phyloP scores from a whole-genome alignment of 1,140 invertebrate species.

The Euschistus heros region DNA sequence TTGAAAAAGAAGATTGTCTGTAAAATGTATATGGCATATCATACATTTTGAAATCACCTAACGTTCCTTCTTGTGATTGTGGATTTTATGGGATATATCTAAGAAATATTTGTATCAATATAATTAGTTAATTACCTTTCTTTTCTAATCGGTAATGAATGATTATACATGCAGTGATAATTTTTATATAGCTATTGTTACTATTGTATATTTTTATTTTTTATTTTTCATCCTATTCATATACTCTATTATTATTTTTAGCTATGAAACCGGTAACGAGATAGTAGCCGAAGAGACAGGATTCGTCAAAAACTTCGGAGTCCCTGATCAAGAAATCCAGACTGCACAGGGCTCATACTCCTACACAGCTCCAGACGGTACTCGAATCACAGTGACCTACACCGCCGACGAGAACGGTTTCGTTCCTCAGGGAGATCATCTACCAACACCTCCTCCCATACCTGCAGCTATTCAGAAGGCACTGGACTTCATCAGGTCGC shows the following conservation, averaged over 20 bases:
- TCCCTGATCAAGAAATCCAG: conserved; percentile 45
- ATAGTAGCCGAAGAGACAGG: conserved; percentile 55
- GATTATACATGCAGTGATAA: too few relatives aligned
- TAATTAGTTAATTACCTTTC: too few relatives aligned
- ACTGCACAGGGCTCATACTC: conserved; percentile 47
- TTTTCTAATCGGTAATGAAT: too few relatives aligned
- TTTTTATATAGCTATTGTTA: too few relatives aligned
- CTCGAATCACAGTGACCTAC: conserved; percentile 55
- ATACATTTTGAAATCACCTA: too few relatives aligned
- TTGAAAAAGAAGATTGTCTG: too few relatives aligned
- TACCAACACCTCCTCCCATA: conserved; percentile 56
- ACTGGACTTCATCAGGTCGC: conserved; percentile 49
- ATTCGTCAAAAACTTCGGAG: conserved; percentile 49
- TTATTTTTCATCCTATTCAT: too few relatives aligned
- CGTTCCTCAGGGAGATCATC: conserved; percentile 45
- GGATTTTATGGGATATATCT: too few relatives aligned
- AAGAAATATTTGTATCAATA: too few relatives aligned
- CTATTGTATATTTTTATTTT: too few relatives aligned
- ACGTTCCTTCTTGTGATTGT: too few relatives aligned
- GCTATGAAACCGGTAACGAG: conserved; percentile 56
- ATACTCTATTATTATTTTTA: conserved; percentile 30
- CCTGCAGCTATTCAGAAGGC: conserved; percentile 61
- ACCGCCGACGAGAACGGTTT: conserved; percentile 62
- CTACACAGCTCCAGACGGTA: conserved; percentile 63
- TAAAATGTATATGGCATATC: too few relatives aligned